These are phyloP conservation scores for Panurus biarmicus DNA, from an alignment of 2,113 vertebrate species.

Conservation along the genomic window DNA sequence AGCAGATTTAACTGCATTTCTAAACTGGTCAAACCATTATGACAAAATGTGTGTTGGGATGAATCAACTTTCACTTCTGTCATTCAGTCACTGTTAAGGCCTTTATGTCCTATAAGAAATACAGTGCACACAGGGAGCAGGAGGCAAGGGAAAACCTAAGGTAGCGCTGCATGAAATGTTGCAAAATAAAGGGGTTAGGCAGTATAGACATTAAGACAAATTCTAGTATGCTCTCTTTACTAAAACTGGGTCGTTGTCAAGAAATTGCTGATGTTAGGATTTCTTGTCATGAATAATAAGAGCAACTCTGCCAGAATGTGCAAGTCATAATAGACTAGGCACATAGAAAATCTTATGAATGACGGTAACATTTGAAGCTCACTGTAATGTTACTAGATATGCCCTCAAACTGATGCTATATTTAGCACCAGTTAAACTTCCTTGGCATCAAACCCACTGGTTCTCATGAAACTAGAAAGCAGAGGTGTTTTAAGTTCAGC, in stretches of 20 bases:
- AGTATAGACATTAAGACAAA: background rate
- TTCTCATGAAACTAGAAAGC: slow-evolving; percentile 45
- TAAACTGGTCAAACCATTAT: background rate
- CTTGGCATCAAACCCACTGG: slow-evolving; percentile 1
- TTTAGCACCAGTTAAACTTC: slow-evolving; percentile 46
- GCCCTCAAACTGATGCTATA: slow-evolving; percentile 51
- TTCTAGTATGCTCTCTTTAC: background rate
- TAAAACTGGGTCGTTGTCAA: slow-evolving; percentile 21
- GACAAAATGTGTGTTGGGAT: background rate
- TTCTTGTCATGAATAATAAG: slow-evolving; percentile 48
- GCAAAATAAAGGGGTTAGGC: background rate
- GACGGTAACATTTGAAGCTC: slow-evolving; percentile 22
- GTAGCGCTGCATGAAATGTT: background rate
- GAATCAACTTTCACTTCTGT: background rate
- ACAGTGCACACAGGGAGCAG: background rate
- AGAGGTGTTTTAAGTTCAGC: slow-evolving; percentile 58
- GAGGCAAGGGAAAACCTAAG: background rate
- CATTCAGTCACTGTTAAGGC: background rate
- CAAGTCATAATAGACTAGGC: slow-evolving; percentile 38
- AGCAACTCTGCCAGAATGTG: slow-evolving; percentile 6
- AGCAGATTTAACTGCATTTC: background rate
- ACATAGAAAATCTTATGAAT: slow-evolving; percentile 43
- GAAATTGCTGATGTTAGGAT: slow-evolving; percentile 27
- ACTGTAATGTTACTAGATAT: slow-evolving; percentile 42
- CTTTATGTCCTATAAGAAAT: background rate